Evolutionary conservation across 2,797 vertebrate species (phyloP).

Genomic region (Anolis apletophallus): DNA sequence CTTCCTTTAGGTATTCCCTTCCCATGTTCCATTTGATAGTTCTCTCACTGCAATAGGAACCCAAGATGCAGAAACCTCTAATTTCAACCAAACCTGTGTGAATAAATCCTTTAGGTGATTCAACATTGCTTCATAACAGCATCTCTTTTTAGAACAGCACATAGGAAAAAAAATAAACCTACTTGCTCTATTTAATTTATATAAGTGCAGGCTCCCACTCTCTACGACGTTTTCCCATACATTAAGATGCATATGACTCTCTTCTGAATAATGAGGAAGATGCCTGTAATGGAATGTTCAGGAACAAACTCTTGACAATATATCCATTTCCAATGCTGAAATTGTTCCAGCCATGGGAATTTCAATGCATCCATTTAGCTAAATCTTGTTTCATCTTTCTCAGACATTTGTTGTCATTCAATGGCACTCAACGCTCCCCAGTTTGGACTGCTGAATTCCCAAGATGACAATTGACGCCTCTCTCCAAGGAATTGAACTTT

Average conservation of each 20-base stretch:
- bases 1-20: background rate
- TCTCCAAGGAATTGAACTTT: background rate
- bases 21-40: background rate
- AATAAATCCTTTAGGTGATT: background rate
- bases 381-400: background rate
- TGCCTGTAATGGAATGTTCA: background rate
- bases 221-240: background rate
- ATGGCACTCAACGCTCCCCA: background rate
- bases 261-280: background rate
- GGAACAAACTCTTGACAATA: background rate
- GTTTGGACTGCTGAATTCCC: background rate
- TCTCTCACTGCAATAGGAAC: background rate
- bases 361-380: background rate
- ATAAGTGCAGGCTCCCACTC: background rate
- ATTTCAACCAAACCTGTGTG: background rate
- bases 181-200: conserved; percentile 3
- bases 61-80: background rate
- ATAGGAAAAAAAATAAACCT: background rate
- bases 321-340: background rate
- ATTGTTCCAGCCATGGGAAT: background rate
- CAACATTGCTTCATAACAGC: background rate
- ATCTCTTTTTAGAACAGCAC: background rate
- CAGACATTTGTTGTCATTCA: conserved; percentile 14
- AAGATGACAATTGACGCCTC: background rate
- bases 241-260: background rate